Conservation (phyloP, 2,113 vertebrate species). For the Girardinichthys multiradiatus region DNA sequence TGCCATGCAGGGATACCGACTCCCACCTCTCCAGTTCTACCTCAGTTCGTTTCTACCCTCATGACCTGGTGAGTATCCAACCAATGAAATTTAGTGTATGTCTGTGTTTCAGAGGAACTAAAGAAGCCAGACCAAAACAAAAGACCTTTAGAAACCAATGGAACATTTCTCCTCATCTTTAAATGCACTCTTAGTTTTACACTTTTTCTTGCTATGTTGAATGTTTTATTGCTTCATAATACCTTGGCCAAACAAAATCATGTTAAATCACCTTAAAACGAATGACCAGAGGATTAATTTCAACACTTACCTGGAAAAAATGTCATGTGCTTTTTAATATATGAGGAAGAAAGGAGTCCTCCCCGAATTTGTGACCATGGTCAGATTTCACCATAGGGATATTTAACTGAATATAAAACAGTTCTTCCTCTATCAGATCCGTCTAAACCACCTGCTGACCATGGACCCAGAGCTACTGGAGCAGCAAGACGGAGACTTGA, state of each 20-base stretch:
- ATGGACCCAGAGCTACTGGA: constrained; percentile 96
- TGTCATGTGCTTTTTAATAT: not conserved
- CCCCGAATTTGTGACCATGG: not conserved
- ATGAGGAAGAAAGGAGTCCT: not conserved
- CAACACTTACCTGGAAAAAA: not conserved
- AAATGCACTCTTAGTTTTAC: too few relatives aligned
- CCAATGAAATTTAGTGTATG: not conserved
- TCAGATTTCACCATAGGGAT: not conserved
- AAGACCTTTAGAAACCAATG: not conserved
- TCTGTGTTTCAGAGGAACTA: not conserved
- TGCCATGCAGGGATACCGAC: constrained; percentile 92
- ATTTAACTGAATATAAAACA: constrained; percentile 30
- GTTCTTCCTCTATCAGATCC: constrained; percentile 88
- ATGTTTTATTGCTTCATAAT: too few relatives aligned
- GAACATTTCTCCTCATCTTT: not conserved
- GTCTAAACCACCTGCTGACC: constrained; percentile 92
- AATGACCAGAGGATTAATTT: too few relatives aligned
- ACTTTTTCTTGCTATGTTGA: too few relatives aligned
- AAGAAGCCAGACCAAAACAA: not conserved
- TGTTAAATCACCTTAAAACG: too few relatives aligned
- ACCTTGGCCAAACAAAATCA: too few relatives aligned
- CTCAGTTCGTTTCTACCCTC: constrained; percentile 99
- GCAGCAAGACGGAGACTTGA: constrained; percentile 93
- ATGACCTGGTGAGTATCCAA: constrained; percentile 93
- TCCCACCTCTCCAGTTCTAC: constrained; percentile 99